phyloP scores from a whole-genome alignment of 2,797 vertebrate species.

The Artibeus jamaicensis region DNA sequence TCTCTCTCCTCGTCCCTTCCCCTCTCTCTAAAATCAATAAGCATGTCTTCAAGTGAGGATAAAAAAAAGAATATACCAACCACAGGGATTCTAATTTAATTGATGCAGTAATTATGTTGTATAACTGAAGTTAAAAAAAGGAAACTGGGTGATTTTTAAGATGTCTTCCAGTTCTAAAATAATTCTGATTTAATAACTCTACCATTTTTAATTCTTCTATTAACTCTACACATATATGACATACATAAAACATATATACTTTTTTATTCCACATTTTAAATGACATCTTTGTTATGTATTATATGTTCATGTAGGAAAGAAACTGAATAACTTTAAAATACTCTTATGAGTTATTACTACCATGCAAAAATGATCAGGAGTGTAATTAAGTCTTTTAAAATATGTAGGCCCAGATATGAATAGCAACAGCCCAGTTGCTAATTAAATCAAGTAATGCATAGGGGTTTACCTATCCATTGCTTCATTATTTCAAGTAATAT shows the following conservation, averaged over 20 bases:
- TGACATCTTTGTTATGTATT: background rate
- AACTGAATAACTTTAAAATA: background rate
- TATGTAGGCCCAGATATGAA: background rate
- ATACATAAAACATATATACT: background rate
- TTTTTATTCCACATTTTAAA: background rate
- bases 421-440: background rate
- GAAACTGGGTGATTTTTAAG: background rate
- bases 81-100: background rate
- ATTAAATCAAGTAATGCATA: background rate
- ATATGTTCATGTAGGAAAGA: background rate
- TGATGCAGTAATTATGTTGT: background rate
- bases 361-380: conserved; percentile 6
- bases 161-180: background rate
- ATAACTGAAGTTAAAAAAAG: conserved; percentile 16
- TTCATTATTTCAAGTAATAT: conserved; percentile 1
- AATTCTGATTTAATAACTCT: background rate
- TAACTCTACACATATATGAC: background rate
- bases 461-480: background rate
- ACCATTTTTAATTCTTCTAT: background rate
- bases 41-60: too few species aligned
- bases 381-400: conserved; percentile 44
- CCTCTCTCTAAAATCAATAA: too few species aligned
- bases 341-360: background rate
- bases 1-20: background rate
- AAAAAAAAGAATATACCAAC: background rate